Conservation (phyloP, 1,140 invertebrate genomes). For the Drosophila pandora region DNA sequence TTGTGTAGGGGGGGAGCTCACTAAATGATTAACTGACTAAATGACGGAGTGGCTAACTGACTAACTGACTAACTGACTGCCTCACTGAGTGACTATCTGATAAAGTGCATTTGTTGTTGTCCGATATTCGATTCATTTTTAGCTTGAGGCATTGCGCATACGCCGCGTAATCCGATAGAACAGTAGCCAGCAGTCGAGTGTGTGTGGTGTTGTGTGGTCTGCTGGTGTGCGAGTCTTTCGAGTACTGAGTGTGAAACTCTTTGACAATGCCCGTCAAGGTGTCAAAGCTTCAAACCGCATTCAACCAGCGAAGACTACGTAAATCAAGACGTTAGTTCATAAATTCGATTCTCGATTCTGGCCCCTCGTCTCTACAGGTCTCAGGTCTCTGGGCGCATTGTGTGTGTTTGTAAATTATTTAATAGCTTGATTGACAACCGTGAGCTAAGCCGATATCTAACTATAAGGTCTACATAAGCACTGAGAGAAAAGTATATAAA, state of each 20-base stretch:
- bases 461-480: conserved; percentile 29
- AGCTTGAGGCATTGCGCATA: conserved; percentile 50
- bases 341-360: conserved; percentile 24
- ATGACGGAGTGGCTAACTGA: neutral
- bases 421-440: conserved; percentile 53
- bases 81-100: conserved; percentile 27
- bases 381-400: neutral
- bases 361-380: neutral
- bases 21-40: neutral
- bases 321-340: conserved; percentile 64
- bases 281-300: conserved; percentile 60
- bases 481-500: neutral
- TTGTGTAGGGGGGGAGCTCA: conserved; percentile 19
- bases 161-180: conserved; percentile 57
- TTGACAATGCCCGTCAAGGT: conserved; percentile 62
- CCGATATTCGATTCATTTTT: conserved; percentile 19
- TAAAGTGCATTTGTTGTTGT: conserved; percentile 39
- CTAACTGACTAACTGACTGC: neutral
- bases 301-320: conserved; percentile 61
- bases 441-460: conserved; percentile 46
- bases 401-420: conserved; percentile 42
- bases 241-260: conserved; percentile 40
- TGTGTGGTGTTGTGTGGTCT: neutral
- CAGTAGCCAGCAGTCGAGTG: conserved; percentile 2
- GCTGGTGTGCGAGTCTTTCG: neutral